Evolutionary conservation across 30 jellyfish, hydroid and myxozoan genomes (phyloP).

Genomic region (Nemopilema nomurai): DNA sequence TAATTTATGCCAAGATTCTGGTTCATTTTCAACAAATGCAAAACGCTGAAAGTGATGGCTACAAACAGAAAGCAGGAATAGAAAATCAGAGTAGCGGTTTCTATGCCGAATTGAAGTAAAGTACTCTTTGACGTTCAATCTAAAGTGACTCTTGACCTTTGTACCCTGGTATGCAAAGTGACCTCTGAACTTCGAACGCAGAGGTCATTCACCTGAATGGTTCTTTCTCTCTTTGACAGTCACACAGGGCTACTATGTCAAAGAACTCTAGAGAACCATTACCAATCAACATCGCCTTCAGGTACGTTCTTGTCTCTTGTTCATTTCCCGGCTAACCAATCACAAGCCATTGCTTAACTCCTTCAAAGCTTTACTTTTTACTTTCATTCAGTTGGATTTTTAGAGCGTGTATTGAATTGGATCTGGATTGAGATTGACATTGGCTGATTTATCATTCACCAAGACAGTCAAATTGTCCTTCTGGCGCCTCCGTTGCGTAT

Average conservation of each 20-base stretch:
- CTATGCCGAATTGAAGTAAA: too few species aligned
- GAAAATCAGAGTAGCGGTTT: too few species aligned
- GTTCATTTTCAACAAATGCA: too few species aligned
- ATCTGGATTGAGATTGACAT: too few species aligned
- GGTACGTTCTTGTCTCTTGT: constrained; percentile 42
- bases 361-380: neutral
- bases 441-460: neutral
- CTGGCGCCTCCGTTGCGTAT: neutral
- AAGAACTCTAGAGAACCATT: constrained; percentile 80
- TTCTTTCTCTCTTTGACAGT: constrained; percentile 30
- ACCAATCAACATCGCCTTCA: constrained; percentile 77
- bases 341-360: neutral
- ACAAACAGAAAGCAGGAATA: too few species aligned
- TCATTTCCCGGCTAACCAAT: neutral
- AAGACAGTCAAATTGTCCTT: too few species aligned
- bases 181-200: neutral
- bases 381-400: neutral
- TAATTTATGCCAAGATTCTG: too few species aligned
- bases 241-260: constrained; percentile 89
- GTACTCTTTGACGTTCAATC: too few species aligned
- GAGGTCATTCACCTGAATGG: neutral
- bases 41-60: too few species aligned
- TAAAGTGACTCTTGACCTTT: neutral
- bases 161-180: neutral
- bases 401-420: neutral